Evolutionary conservation across 2,113 vertebrate species (phyloP), one percentile per base, ranked within the genome.

Genomic region (Mormoops blainvillei): DNA sequence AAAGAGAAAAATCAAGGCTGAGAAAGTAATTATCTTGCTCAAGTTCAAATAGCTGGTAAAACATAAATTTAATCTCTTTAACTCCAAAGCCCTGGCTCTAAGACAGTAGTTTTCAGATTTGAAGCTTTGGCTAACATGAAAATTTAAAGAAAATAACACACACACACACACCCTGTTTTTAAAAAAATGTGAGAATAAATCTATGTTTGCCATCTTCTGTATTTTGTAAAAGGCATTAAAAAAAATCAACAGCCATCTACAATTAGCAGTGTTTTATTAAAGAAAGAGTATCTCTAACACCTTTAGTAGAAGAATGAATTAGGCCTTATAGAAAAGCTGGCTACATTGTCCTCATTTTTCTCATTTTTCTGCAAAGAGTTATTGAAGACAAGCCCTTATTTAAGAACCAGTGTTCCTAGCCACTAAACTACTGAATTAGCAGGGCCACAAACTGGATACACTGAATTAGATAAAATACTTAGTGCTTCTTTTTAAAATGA

Each of bases 1-100:
- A 84, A 87, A 76, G 41, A 87, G 28, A 94, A 95, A 82, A 88
- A 96, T 65, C 58, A 86, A 96, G 50, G 4, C 48, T 87, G 58
- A 82, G 56, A 84, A 63, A 61, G 28, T 50, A 94, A 92, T 83
- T 85, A 33, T 63, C 26, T 88, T 86, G 43, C 18, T 77, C 38
- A 89, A 89, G 16, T 3, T 67, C 36, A 96, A 96, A 88, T 48
- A 81, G 24, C 41, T 86, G 15, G 2, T 81, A 73, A 84, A 10
- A 91, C 41, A 82, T 2, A 33, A 22, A 92, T n/a, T 84, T 7
- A 41, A 41, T 38, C 3, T 71, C 61, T 78, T 4, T 54, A 73
- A 33, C 26, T 76, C 65, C n/a, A 65, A 91, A 87, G 16, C 1
- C 33, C 15, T 74, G 81, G 15, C 31, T 80, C 70, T 84, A 52